Base-by-base conservation (phyloP, 2,797 vertebrate species). In the Anniella stebbinsi region DNA sequence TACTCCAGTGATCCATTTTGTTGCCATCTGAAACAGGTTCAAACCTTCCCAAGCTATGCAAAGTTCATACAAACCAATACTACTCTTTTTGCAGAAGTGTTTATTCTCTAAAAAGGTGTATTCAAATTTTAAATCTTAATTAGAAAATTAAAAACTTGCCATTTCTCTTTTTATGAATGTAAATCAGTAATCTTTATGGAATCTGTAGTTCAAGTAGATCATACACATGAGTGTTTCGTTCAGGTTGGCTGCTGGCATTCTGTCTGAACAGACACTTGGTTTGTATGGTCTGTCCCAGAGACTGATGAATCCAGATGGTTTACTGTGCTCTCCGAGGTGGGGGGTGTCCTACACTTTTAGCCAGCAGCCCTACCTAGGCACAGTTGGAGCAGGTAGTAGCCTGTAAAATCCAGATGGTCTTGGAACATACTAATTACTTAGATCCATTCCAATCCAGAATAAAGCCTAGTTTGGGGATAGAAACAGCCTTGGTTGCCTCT, bases 21-120 rank as follows among this genome's bases (percentile, higher is more conserved):
- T 54, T 38, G 51, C 60, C 84, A 89, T 84, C 17, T 25, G 36
- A 87, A 36, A 76, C 1, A 89, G 51, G 1, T 76, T 84, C 7
- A 83, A 48, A 28, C 88, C 88, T 92, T 91, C 90, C 12, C 83
- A 88, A 89, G 25, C 73, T 66, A 41, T 38, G 73, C 91, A 87
- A 93, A 91, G 70, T 92, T 80, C 17, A 81, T 28, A 2, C n/a
- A 92, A 89, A 0, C 0, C 86, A 18, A 69, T 91, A 90, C 87
- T 25, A 78, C 69, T 90, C 60, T 82, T 30, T 17, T 80, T 48
- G n/a, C 2, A 77, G 70, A 33, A 69, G 7, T 75, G 8, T 81
- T 86, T 84, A 41, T 88, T 57, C 8, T 81, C 48, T 36, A 75
- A 75, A 75, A 21, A 73, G 21, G 23, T 41, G 21, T 9, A 77